Base-by-base conservation (phyloP, 2,888 invertebrate species). In the Smittia sp. region DNA sequence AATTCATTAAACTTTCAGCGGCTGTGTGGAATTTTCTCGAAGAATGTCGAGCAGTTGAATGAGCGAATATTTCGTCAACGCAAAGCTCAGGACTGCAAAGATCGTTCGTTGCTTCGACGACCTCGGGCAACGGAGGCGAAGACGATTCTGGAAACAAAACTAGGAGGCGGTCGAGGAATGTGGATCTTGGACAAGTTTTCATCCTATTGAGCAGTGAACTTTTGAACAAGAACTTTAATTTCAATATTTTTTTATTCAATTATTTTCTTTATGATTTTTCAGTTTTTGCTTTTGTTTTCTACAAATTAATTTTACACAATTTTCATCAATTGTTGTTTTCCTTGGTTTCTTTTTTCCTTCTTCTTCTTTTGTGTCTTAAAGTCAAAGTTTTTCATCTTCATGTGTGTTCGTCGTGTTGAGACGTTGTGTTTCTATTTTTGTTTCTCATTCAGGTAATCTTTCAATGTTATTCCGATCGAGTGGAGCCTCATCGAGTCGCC, bases 241-340 rank as follows among this genome's bases (percentile, higher is more conserved):
- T 27, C 6, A 63, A 25, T 13, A 27, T 1, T 63, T 63, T 63
- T 63, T 63, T 63, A 27, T 63, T 63, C 27, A 63, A 63, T 63
- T 11, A 67, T 67, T 67, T 41, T 24, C 13, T 41, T 20, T 67
- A 38, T 32, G 15, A n/a, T 65, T 32, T 32, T 15, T 32, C 15
- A 32, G 32, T 66, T 41, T 66, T 66, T 66, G 38, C 32, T 66
- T 66, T 38, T 32, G 25, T 66, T 66, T 67, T 24, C 67, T 67
- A 67, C 41, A 67, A 67, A 67, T 67, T 41, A 67, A 67, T 39
- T 67, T 22, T 22, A 63, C 63, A 63, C 63, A 63, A 41, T 67
- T 67, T 67, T 22, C 20, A n/a, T n/a, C n/a, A 67, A 67, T 67
- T 41, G 41, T 67, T 24, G 39, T 41, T 41, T 66, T 67, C 67